Evolutionary conservation across 2,888 invertebrate genomes (phyloP), one percentile per base, ranked within the genome.

Genomic region (Eupithecia dodoneata): DNA sequence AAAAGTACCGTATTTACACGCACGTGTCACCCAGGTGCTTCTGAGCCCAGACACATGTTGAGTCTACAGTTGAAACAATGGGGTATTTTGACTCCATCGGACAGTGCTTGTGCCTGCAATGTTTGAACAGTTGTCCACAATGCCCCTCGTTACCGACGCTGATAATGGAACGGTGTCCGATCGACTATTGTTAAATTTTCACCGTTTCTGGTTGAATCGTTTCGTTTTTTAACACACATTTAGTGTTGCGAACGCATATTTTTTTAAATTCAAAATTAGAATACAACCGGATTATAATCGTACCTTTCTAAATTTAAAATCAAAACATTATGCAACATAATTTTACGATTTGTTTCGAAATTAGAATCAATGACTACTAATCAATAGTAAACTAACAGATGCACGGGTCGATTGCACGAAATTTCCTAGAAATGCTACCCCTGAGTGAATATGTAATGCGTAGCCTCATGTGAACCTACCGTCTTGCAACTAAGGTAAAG

Each of bases 121-220:
- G 90, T 91, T 91, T 91, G 89, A 85, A 90, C 92, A 92, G 90
- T 91, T 91, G 91, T 85, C 86, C 86, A 91, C 92, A 92, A 91
- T 91, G 86, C 83, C 83, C 82, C 84, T 84, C 84, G 84, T 76
- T 76, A 73, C 65, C 71, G 75, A 67, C 77, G 71, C 76, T 65
- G 79, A 75, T 80, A 78, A 79, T 72, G 77, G 79, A 81, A 81
- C 77, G 73, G 74, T 63, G 74, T 76, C 72, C 69, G 74, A 72
- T 52, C 30, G 70, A 67, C 71, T 80, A 72, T 78, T 72, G 42
- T 71, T 66, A 78, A 15, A 41, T 55, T 73, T 73, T 76, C 71
- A 70, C 70, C 47, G 47, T 18, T 70, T 70, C 47, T 47, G 70
- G 18, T 63, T 63, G 63, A 63, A 63, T 30, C 3, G 10, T 70